Evolutionary conservation across 1,140 invertebrate species (phyloP).

Genomic region (Cryptotermes secundus): DNA sequence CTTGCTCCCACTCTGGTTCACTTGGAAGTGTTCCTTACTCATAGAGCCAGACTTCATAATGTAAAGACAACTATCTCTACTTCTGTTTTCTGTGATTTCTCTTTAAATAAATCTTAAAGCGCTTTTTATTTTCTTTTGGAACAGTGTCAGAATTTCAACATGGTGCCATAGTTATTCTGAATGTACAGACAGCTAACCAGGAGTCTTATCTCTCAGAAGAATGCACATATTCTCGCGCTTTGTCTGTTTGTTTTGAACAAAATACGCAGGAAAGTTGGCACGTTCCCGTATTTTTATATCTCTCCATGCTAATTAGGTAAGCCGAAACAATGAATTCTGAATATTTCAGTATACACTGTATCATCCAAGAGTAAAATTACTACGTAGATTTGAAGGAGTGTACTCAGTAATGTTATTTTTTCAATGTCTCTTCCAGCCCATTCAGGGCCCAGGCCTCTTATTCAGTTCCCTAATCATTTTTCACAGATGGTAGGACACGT

Average conservation of each 20-base stretch:
- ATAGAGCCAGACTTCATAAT: no score
- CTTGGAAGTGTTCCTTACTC: no score
- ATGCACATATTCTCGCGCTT: background rate
- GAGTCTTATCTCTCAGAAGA: background rate
- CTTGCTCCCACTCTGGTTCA: no score
- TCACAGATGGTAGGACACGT: no score
- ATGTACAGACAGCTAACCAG: background rate
- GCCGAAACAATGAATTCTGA: background rate
- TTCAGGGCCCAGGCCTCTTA: no score
- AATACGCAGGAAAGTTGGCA: background rate
- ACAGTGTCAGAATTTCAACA: background rate
- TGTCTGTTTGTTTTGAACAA: background rate
- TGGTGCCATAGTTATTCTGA: background rate
- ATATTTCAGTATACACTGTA: no score
- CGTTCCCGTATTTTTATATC: background rate
- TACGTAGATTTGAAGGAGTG: no score
- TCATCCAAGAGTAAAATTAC: no score
- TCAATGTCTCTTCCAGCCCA: no score
- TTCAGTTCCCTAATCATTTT: no score
- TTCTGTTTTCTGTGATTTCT: background rate
- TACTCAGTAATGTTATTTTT: no score
- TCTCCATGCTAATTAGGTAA: background rate
- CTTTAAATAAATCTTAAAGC: background rate
- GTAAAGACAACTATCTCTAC: no score
- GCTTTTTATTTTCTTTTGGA: background rate